Evolutionary conservation across 2,888 invertebrate genomes (phyloP).

Genomic region (Ceraclea dissimilis): DNA sequence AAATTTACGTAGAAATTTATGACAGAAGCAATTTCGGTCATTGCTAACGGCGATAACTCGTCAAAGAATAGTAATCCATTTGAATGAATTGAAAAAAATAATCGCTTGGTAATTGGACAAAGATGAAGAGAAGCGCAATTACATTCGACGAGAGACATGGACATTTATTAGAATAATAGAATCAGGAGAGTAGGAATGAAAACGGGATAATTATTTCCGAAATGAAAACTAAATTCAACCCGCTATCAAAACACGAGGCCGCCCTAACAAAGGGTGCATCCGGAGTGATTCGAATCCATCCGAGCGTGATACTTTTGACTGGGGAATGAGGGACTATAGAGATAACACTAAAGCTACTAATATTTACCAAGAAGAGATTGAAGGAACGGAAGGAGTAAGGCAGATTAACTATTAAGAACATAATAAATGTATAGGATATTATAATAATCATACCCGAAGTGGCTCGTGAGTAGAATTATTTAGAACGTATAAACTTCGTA

Average conservation of each 20-base stretch:
- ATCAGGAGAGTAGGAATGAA: background rate
- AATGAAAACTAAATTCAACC: constrained; percentile 24
- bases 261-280: constrained; percentile 26
- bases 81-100: background rate
- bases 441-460: background rate
- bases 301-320: constrained; percentile 18
- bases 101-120: background rate
- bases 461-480: background rate
- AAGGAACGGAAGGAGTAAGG: background rate
- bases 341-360: background rate
- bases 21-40: too few relatives aligned
- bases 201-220: constrained; percentile 25
- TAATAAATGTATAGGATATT: constrained; percentile 1
- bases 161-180: background rate
- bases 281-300: constrained; percentile 24
- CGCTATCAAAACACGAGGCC: constrained; percentile 24
- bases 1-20: too few relatives aligned
- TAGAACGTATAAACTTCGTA: background rate
- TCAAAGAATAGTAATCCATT: background rate
- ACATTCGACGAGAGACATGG: background rate
- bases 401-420: constrained; percentile 3
- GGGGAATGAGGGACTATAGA: background rate
- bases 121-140: background rate
- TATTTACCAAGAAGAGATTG: background rate
- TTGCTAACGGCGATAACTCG: background rate